Conservation (phyloP, 2,888 invertebrate genomes). For the Drepana falcataria region DNA sequence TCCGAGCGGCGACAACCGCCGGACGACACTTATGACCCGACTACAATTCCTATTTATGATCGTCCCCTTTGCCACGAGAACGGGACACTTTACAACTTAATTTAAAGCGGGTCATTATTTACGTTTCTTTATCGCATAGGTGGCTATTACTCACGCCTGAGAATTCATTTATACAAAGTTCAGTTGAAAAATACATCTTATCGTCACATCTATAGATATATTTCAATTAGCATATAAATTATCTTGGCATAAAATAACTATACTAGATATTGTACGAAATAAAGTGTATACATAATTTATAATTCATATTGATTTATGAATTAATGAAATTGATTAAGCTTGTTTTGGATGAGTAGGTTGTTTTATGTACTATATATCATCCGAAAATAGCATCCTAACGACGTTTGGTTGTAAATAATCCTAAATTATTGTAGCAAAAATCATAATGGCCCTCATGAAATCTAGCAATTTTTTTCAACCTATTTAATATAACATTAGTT, state of each 20-base stretch:
- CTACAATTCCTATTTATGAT: constrained; percentile 62
- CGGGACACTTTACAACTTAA: constrained; percentile 67
- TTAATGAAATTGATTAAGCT: constrained; percentile 17
- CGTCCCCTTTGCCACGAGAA: constrained; percentile 56
- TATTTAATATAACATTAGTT: neutral
- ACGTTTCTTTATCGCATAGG: constrained; percentile 30
- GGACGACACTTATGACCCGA: constrained; percentile 61
- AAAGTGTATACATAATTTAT: neutral
- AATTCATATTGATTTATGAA: constrained; percentile 13
- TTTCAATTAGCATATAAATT: constrained; percentile 17
- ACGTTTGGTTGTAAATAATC: constrained; percentile 15
- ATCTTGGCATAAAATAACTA: constrained; percentile 13
- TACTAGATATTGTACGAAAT: constrained; percentile 12
- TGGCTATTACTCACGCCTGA: constrained; percentile 10
- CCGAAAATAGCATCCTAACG: constrained; percentile 11
- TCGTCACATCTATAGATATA: constrained; percentile 5
- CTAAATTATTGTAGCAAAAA: constrained; percentile 16
- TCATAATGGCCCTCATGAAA: constrained; percentile 17
- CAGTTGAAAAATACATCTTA: neutral
- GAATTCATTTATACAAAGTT: neutral
- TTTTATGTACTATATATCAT: constrained; percentile 6
- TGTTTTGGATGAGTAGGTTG: constrained; percentile 2
- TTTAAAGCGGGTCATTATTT: constrained; percentile 55
- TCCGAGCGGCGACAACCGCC: constrained; percentile 41
- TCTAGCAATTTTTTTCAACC: constrained; percentile 4